Conservation (phyloP, 1,140 invertebrate species). For the Drosophila arizonae region DNA sequence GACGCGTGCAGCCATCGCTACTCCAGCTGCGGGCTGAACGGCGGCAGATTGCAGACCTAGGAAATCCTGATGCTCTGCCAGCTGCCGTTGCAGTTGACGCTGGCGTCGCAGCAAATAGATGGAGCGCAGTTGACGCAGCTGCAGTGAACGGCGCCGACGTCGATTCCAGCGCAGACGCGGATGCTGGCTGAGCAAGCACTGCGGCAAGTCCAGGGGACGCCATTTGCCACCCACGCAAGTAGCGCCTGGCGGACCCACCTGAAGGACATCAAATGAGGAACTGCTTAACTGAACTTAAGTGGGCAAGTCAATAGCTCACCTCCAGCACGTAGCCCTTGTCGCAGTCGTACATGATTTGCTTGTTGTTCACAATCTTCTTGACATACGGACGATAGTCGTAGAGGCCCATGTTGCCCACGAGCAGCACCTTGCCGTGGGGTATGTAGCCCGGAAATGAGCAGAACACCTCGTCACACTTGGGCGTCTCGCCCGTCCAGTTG, state of each 20-base stretch:
- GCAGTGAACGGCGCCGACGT: constrained; percentile 85
- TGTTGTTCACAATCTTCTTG: constrained; percentile 94
- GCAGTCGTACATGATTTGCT: constrained; percentile 98
- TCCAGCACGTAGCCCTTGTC: constrained; percentile 94
- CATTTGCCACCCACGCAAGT: constrained; percentile 81
- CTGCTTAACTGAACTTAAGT: too few relatives aligned
- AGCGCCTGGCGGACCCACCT: constrained; percentile 92
- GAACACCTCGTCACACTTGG: constrained; percentile 94
- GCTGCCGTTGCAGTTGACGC: constrained; percentile 52
- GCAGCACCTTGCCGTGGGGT: constrained; percentile 93
- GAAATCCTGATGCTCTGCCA: constrained; percentile 34
- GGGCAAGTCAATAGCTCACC: constrained; percentile 74
- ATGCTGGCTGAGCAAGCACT: constrained; percentile 91
- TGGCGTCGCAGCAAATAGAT: constrained; percentile 81
- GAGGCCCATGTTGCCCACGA: constrained; percentile 98
- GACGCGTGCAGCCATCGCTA: constrained; percentile 9
- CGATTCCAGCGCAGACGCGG: constrained; percentile 91
- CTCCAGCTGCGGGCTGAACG: background rate
- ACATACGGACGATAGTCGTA: constrained; percentile 99
- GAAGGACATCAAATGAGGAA: background rate
- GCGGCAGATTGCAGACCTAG: background rate
- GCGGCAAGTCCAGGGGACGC: constrained; percentile 76
- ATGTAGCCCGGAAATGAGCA: constrained; percentile 97
- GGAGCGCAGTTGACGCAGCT: constrained; percentile 84
- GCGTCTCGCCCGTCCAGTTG: constrained; percentile 94